Evolutionary conservation across 37 sponge, comb jelly and placozoan species (phyloP).

Genomic region (Spongilla lacustris): DNA sequence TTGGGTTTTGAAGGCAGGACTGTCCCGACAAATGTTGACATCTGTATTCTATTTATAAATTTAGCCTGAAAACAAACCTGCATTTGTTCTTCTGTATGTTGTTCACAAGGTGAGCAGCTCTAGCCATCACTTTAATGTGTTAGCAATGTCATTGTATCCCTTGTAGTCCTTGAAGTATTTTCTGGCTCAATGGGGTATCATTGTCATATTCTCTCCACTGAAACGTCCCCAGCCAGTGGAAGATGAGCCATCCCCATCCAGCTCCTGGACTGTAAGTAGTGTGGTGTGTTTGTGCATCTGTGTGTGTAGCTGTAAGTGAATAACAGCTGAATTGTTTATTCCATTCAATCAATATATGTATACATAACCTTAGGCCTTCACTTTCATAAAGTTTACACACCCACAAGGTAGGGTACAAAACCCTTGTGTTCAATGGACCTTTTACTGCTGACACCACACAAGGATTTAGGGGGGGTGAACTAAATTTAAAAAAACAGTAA

Average conservation of each 20-base stretch:
- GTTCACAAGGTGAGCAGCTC: conserved; percentile 17
- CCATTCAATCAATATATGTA: too few relatives aligned
- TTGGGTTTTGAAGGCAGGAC: too few relatives aligned
- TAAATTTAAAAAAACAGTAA: too few relatives aligned
- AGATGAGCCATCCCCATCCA: background rate
- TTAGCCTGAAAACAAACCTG: background rate
- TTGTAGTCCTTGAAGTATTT: conserved; percentile 41
- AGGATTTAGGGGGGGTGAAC: too few relatives aligned
- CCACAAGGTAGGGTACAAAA: too few relatives aligned
- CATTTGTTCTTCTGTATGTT: conserved; percentile 21
- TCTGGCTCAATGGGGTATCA: conserved; percentile 38
- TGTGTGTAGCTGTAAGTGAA: too few relatives aligned
- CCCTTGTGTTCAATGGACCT: too few relatives aligned
- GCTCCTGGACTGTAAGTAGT: background rate
- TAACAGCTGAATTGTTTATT: too few relatives aligned
- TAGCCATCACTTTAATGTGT: background rate
- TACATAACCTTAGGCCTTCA: too few relatives aligned
- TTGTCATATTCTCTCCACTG: conserved; percentile 38
- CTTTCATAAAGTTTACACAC: too few relatives aligned
- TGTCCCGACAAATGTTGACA: too few relatives aligned
- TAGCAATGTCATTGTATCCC: background rate
- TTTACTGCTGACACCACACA: too few relatives aligned
- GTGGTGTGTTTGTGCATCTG: background rate
- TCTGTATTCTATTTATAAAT: background rate
- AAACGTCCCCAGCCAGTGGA: conserved; percentile 5